Evolutionary conservation across 1,140 invertebrate species (phyloP), one percentile per base, ranked within the genome.

Genomic region (Zaprionus africanus): DNA sequence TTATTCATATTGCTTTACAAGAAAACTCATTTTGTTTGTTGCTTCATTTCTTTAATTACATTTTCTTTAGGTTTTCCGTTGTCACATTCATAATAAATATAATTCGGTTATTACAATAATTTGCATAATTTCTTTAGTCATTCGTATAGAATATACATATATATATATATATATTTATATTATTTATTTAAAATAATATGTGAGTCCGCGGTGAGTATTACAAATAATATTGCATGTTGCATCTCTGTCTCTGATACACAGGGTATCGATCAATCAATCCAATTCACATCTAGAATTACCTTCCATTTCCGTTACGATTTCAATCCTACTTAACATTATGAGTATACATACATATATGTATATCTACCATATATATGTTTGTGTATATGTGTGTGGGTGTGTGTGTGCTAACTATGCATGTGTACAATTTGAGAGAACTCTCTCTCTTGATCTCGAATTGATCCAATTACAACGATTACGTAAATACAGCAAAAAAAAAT

Each of bases 51-150:
- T 75, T 75, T 58, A 70, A 70, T 86, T 86, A 81, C 82, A 79
- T 60, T 76, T 76, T 69, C 41, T 49, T 54, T 70, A 54, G 38
- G 34, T 36, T 53, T 62, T 54, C 19, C 19, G 36, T 66, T 60
- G 66, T 72, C 72, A 64, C 58, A 70, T 77, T 79, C 58, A 82
- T 84, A 84, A 84, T 78, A 76, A 78, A 84, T 64, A 62, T 65
- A 70, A 77, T 83, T 83, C 61, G 58, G 76, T 82, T 78, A 82
- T 78, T 82, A 76, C 66, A 78, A 72, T 78, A 68, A 69, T 67
- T 78, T 57, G 56, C 57, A 78, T 78, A 75, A 78, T 81, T 69
- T 70, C 38, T 13, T 51, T 62, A 53, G 41, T 69, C 46, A 54
- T 64, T 43, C 60, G 34, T 61, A 46, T 68, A 38, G 17, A 31